Conservation (phyloP, 2,113 vertebrate species). For the Microcebus ravelobensis region DNA sequence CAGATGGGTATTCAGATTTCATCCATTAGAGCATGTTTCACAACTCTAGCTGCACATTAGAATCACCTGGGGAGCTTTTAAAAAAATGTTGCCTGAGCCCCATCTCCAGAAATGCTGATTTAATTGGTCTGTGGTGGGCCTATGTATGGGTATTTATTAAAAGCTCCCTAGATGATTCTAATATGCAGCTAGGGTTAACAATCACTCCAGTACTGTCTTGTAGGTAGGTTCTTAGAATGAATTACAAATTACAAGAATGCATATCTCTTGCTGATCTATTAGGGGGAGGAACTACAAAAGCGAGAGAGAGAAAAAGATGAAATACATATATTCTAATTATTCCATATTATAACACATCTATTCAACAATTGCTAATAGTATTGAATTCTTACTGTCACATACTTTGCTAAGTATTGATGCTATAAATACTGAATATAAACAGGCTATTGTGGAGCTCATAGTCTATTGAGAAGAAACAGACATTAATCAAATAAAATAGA, state of each 20-base stretch:
- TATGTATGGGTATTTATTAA: conserved; percentile 45
- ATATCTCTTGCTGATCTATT: neutral
- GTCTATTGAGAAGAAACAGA: neutral
- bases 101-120: conserved; percentile 57
- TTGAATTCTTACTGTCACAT: neutral
- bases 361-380: neutral
- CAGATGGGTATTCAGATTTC: conserved; percentile 68
- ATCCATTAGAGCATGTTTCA: conserved; percentile 45
- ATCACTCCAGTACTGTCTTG: neutral
- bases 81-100: conserved; percentile 29
- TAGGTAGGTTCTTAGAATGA: conserved; percentile 27
- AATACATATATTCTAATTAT: neutral
- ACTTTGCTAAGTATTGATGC: neutral
- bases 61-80: conserved; percentile 65
- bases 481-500: conserved; percentile 36
- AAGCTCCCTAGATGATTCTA: conserved; percentile 35
- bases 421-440: neutral
- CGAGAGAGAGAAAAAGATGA: neutral
- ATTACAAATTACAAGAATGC: neutral
- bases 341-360: neutral
- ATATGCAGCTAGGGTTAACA: conserved; percentile 34
- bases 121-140: conserved; percentile 60
- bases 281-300: neutral
- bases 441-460: neutral
- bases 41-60: conserved; percentile 37